Base-by-base conservation (phyloP, 2,113 vertebrate genomes). In the Boleophthalmus pectinirostris region DNA sequence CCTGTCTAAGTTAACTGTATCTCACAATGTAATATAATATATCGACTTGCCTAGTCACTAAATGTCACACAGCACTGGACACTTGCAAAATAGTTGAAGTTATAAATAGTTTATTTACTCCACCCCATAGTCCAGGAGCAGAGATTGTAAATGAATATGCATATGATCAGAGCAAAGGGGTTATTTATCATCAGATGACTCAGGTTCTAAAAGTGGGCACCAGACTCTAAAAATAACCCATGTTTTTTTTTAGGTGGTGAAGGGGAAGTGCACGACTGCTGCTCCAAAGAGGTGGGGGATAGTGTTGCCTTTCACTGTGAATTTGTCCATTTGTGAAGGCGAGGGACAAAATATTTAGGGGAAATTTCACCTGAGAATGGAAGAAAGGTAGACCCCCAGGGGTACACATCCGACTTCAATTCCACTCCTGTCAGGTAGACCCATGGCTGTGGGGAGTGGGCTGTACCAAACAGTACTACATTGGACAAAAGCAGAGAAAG, bases 291-390 rank as follows among this genome's bases (percentile, higher is more conserved):
- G n/a, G 89, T 90, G 93, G 90, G 56, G 72, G 25, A 74, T 65
- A 13, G 86, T 83, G 25, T 61, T 83, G 81, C 85, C 92, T 92
- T 95, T 94, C 92, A 87, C 90, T 90, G 89, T 82, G 86, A 82
- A 82, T 83, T 88, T 92, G 94, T 90, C 89, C 81, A 24, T 86
- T 86, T 87, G 85, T 85, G 88, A 87, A 90, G 85, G 86, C 81
- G 75, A 84, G 81, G 79, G 88, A 90, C 91, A 91, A 93, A 92
- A 93, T 76, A 74, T 86, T 82, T 81, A 66, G 69, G 87, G 85
- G 84, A 81, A 88, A 69, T 84, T 92, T 92, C 88, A 88, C 84
- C 88, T 70, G 72, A 87, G 80, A 87, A 79, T 79, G 84, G 79
- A 89, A 88, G 89, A 93, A 85, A 78, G 75, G 90, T 64, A 86